Evolutionary conservation across 2,888 invertebrate genomes (phyloP), one percentile per base, ranked within the genome.

Genomic region (Brenthis daphne): DNA sequence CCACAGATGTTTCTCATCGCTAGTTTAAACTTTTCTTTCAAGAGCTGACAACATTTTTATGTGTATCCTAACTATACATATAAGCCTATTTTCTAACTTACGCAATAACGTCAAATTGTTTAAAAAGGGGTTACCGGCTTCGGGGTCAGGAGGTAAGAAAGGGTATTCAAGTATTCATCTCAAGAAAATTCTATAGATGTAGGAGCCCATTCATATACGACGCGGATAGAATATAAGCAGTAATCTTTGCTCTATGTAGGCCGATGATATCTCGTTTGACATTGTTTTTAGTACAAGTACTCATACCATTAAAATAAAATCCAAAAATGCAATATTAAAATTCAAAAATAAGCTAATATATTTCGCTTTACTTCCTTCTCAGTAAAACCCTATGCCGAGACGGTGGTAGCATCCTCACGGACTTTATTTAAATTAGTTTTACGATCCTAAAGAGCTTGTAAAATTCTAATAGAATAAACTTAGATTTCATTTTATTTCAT

Each of bases 151-250:
- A 55, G 72, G 67, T 33, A 69, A 61, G 67, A 68, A 70, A 72
- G 72, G 66, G 57, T 72, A 54, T 67, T 72, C 66, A 69, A 50
- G 71, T 67, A 73, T 73, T 73, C 73, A 73, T 73, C 70, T 68
- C 70, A 68, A 68, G 70, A 63, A 68, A 68, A 65, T 65, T 55
- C 64, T 67, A 66, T 60, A 68, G 50, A 58, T 58, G 63, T 48
- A 60, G 57, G 50, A 53, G 43, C 51, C 54, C 70, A 68, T 68
- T 68, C 70, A 70, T 68, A 54, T 64, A 57, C 16, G 3, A 54
- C 57, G 55, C 55, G 24, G 33, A 37, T 51, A 54, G 69, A 69
- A 72, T 69, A 57, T 24, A 64, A 14, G 60, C 64, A 29, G 8
- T 6, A 51, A 54, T 54, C 43, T 54, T 63, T 54, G 16, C 43